Evolutionary conservation across 2,797 vertebrate species (phyloP).

Genomic region (Vipera ursinii): DNA sequence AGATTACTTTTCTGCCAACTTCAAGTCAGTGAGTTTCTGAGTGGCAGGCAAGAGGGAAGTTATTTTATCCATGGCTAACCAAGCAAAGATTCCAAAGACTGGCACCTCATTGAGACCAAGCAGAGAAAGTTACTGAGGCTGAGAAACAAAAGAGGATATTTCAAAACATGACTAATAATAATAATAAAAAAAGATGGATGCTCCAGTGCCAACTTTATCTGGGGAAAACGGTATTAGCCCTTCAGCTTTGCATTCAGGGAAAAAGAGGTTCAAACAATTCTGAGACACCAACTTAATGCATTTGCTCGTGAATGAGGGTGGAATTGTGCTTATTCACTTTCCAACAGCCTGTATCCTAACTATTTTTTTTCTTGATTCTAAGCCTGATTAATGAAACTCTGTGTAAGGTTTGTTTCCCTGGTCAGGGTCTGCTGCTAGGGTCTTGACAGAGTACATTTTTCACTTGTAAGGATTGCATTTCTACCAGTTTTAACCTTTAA

Average conservation of each 20-base stretch:
- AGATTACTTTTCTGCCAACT: background rate
- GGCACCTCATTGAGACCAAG: constrained; percentile 14
- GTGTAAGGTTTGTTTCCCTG: background rate
- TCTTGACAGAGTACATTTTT: background rate
- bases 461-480: background rate
- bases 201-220: background rate
- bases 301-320: background rate
- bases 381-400: background rate
- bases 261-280: background rate
- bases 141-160: background rate
- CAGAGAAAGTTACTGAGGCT: background rate
- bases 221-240: background rate
- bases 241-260: background rate
- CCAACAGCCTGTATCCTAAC: background rate
- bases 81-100: background rate
- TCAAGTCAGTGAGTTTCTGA: background rate
- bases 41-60: background rate
- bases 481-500: background rate
- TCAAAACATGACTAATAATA: background rate
- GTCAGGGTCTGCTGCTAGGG: background rate
- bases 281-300: background rate
- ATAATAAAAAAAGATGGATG: background rate
- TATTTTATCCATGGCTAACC: constrained; percentile 12
- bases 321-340: background rate
- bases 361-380: background rate